Evolutionary conservation across 2,888 invertebrate genomes (phyloP).

Genomic region (Lymantria dispar): DNA sequence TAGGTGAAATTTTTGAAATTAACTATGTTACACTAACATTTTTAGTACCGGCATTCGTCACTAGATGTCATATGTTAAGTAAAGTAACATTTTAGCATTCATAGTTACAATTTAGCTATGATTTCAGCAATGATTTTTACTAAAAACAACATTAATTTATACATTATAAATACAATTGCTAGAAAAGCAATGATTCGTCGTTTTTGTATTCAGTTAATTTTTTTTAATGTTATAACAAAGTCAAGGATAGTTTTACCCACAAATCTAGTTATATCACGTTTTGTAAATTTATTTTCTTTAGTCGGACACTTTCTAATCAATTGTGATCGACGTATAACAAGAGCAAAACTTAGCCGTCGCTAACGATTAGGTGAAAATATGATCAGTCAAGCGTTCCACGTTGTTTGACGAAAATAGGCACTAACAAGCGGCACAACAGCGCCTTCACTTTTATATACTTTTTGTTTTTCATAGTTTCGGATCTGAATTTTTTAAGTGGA

Average conservation of each 20-base stretch:
- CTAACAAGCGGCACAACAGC: neutral
- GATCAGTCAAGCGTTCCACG: slow-evolving; percentile 18
- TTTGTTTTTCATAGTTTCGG: neutral
- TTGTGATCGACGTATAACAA: slow-evolving; percentile 31
- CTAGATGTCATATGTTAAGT: slow-evolving; percentile 22
- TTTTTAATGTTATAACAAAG: neutral
- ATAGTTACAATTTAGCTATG: no score
- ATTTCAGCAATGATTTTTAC: neutral
- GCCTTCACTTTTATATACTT: neutral
- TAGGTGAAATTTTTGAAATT: neutral
- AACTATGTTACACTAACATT: neutral
- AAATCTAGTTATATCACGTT: slow-evolving; percentile 2
- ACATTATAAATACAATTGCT: no score
- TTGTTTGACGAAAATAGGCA: neutral
- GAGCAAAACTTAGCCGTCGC: slow-evolving; percentile 14
- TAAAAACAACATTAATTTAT: no score
- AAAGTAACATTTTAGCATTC: no score
- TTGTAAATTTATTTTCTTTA: slow-evolving; percentile 22
- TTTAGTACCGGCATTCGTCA: slow-evolving; percentile 22
- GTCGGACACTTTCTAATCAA: slow-evolving; percentile 35
- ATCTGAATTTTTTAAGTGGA: no score
- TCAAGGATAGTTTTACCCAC: neutral
- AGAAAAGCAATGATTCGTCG: no score
- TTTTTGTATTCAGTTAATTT: no score
- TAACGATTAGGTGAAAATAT: slow-evolving; percentile 27